Evolutionary conservation across 1,140 invertebrate species (phyloP).

Genomic region (Drosophila virilis): DNA sequence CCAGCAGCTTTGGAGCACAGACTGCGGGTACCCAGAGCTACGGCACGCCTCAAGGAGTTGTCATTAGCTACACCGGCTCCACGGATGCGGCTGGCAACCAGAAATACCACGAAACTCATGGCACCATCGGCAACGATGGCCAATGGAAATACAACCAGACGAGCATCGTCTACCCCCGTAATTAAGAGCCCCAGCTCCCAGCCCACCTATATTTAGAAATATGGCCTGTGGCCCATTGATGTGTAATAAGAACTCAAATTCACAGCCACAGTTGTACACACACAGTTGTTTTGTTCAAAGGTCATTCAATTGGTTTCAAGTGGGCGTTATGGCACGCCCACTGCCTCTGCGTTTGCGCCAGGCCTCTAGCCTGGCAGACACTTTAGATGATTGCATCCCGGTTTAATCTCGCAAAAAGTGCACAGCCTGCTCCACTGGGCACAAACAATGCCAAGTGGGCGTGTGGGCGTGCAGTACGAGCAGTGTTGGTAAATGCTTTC

Average conservation of each 20-base stretch:
- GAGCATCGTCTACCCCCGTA: background rate
- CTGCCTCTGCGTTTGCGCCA: slow-evolving; percentile 14
- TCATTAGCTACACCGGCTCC: background rate
- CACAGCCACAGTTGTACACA: slow-evolving; percentile 10
- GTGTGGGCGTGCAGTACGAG: slow-evolving; percentile 6
- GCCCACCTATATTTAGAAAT: slow-evolving; percentile 3
- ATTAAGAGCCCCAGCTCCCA: background rate
- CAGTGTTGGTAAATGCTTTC: slow-evolving; percentile 74
- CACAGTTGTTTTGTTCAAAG: background rate
- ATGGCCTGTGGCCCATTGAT: slow-evolving; percentile 18
- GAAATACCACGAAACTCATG: background rate
- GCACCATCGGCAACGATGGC: slow-evolving; percentile 5
- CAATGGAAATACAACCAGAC: background rate
- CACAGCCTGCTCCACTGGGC: slow-evolving; percentile 53
- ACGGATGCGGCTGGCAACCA: slow-evolving; percentile 9
- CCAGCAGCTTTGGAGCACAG: background rate
- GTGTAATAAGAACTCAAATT: slow-evolving; percentile 29
- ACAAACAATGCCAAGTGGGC: slow-evolving; percentile 58
- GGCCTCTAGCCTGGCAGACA: slow-evolving; percentile 23
- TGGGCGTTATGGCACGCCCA: slow-evolving; percentile 42
- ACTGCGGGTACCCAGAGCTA: background rate
- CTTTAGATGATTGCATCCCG: slow-evolving; percentile 70
- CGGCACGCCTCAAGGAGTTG: background rate
- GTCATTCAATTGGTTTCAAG: slow-evolving; percentile 46
- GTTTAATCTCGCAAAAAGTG: slow-evolving; percentile 63